Percentiles rank a stretch among this genome's conserved stretches.
phyloP scores from a whole-genome alignment of 2,888 invertebrate genomes.

The Cecidostiba fungosa region DNA sequence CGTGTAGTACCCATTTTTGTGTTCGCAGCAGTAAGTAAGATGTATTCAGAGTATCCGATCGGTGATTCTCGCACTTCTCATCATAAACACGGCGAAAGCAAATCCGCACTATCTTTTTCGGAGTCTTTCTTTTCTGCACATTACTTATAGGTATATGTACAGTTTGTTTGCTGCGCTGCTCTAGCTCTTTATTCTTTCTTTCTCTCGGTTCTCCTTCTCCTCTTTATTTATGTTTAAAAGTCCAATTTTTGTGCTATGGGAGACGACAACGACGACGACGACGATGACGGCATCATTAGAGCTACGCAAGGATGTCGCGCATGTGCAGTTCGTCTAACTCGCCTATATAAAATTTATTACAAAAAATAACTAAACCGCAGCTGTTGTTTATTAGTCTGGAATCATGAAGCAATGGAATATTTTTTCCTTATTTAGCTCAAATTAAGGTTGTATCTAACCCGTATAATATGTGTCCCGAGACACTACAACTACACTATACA shows the following conservation, averaged over 20 bases:
- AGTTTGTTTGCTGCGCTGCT: background rate
- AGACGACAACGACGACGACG: background rate
- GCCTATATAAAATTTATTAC: background rate
- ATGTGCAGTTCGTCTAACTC: slow-evolving; percentile 27
- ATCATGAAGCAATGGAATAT: background rate
- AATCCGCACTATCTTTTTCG: background rate
- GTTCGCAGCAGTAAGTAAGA: background rate
- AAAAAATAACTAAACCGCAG: background rate
- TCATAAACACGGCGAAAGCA: slow-evolving; percentile 22
- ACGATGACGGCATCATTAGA: background rate
- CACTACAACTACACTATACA: background rate
- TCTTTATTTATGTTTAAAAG: slow-evolving; percentile 23
- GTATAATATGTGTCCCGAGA: background rate
- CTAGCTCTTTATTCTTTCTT: background rate
- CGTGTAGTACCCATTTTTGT: slow-evolving; percentile 39
- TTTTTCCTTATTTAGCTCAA: background rate
- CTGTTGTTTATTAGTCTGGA: too few relatives aligned
- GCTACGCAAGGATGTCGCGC: slow-evolving; percentile 23
- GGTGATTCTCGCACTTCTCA: slow-evolving; percentile 34
- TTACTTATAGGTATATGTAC: background rate
- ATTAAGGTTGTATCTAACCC: background rate
- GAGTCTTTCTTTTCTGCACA: slow-evolving; percentile 23
- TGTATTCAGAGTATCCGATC: slow-evolving; percentile 20
- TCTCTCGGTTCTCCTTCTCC: background rate
- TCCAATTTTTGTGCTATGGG: background rate